Conservation (phyloP, 2,113 vertebrate genomes). For the Eublepharis macularius region DNA sequence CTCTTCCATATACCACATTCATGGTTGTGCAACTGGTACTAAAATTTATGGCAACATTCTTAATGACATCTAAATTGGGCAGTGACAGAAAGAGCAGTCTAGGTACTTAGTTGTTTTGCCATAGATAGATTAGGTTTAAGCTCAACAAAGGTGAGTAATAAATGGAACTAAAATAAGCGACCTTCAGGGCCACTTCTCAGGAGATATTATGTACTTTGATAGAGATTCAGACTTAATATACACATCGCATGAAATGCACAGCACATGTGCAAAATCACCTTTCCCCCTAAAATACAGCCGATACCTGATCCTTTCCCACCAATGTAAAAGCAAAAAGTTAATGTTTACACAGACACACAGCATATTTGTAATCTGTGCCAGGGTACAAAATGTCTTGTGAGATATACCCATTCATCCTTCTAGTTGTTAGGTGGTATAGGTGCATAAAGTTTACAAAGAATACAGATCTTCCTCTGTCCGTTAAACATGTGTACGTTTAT, state of each 20-base stretch:
- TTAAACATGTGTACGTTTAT: not conserved
- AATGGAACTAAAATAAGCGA: too few relatives aligned
- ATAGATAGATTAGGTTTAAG: too few relatives aligned
- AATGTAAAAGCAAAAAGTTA: too few relatives aligned
- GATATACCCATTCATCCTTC: not conserved
- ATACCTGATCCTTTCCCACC: not conserved
- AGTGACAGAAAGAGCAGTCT: too few relatives aligned
- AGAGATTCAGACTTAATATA: not conserved
- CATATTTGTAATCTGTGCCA: not conserved
- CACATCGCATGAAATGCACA: not conserved
- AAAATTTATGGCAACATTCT: too few relatives aligned
- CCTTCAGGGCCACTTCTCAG: not conserved
- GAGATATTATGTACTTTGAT: not conserved
- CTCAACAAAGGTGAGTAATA: too few relatives aligned
- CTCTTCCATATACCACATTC: too few relatives aligned
- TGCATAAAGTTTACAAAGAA: not conserved
- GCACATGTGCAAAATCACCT: not conserved
- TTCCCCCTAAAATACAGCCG: not conserved
- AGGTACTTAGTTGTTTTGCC: too few relatives aligned
- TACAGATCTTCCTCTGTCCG: slow-evolving; percentile 9
- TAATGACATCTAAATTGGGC: too few relatives aligned
- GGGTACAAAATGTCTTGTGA: not conserved
- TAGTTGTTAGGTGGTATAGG: accelerated
- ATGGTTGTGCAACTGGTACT: too few relatives aligned
- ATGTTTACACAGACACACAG: not conserved